phyloP scores from a whole-genome alignment of 2,888 invertebrate species.

The Thecocarcelia acutangulata region DNA sequence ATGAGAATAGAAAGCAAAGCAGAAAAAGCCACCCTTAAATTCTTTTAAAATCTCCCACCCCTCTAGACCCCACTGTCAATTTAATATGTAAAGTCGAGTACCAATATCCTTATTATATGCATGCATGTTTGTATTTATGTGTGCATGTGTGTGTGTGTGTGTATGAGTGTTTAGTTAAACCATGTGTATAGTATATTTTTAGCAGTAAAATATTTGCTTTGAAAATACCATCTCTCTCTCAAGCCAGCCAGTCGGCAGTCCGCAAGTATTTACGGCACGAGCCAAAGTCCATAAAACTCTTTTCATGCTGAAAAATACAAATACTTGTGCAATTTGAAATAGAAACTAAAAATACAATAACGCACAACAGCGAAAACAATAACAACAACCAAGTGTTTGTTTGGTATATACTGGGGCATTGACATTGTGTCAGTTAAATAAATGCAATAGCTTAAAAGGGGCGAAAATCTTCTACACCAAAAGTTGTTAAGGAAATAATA shows the following conservation, averaged over 20 bases:
- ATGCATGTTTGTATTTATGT: neutral
- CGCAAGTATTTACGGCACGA: constrained; percentile 61
- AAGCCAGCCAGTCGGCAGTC: constrained; percentile 16
- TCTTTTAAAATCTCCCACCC: neutral
- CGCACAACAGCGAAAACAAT: neutral
- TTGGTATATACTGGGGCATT: constrained; percentile 28
- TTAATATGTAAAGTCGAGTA: constrained; percentile 11
- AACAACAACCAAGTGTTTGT: neutral
- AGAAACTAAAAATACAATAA: constrained; percentile 28
- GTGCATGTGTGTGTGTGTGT: constrained; percentile 2
- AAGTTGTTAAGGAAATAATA: neutral
- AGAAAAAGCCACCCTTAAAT: constrained; percentile 53
- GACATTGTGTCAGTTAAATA: constrained; percentile 45
- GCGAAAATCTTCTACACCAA: neutral
- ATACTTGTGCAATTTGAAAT: constrained; percentile 41
- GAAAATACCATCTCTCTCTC: constrained; percentile 38
- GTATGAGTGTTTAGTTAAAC: neutral
- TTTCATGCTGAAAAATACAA: constrained; percentile 49
- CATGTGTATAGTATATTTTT: constrained; percentile 22
- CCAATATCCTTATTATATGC: constrained; percentile 30
- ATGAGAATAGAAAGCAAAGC: constrained; percentile 20
- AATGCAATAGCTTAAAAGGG: neutral
- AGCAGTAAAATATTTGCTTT: constrained; percentile 46
- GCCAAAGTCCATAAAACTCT: constrained; percentile 46
- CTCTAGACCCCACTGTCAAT: neutral